phyloP scores from a whole-genome alignment of 2,113 vertebrate genomes.

The Mormyrus iriodes region DNA sequence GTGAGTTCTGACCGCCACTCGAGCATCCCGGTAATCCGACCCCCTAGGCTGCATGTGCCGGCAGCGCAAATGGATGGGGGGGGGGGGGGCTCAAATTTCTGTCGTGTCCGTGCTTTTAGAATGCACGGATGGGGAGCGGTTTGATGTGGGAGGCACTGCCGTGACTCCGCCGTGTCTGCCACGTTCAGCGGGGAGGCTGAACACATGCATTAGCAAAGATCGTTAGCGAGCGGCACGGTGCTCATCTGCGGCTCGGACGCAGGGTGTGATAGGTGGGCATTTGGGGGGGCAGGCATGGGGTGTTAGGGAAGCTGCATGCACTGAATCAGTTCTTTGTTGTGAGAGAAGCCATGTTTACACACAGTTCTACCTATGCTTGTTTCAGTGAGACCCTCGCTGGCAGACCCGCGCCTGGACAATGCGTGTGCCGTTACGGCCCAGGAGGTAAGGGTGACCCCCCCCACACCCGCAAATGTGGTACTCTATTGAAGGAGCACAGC shows the following conservation, averaged over 20 bases:
- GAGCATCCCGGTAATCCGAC: constrained; percentile 17
- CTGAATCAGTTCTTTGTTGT: background rate
- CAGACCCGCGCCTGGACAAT: constrained; percentile 35
- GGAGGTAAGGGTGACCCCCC: constrained; percentile 47
- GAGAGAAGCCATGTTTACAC: background rate
- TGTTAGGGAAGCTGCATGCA: background rate
- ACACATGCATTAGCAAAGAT: background rate
- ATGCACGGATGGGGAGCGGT: background rate
- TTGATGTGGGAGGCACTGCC: background rate
- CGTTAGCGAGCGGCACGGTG: background rate
- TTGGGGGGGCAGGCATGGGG: background rate
- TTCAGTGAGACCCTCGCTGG: constrained; percentile 35
- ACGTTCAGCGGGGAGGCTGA: background rate
- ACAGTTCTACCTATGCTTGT: constrained; percentile 14
- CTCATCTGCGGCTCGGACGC: background rate
- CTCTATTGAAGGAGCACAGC: background rate
- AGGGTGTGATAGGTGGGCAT: background rate
- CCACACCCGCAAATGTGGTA: background rate
- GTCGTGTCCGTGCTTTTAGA: background rate
- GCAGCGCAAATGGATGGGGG: background rate
- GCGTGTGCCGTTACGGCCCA: constrained; percentile 48
- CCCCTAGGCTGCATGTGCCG: background rate
- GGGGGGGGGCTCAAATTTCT: background rate
- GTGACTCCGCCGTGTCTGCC: background rate
- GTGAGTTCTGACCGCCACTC: constrained; percentile 15